Evolutionary conservation across 2,888 invertebrate genomes (phyloP), one percentile per base, ranked within the genome.

Genomic region (Selenia dentaria): DNA sequence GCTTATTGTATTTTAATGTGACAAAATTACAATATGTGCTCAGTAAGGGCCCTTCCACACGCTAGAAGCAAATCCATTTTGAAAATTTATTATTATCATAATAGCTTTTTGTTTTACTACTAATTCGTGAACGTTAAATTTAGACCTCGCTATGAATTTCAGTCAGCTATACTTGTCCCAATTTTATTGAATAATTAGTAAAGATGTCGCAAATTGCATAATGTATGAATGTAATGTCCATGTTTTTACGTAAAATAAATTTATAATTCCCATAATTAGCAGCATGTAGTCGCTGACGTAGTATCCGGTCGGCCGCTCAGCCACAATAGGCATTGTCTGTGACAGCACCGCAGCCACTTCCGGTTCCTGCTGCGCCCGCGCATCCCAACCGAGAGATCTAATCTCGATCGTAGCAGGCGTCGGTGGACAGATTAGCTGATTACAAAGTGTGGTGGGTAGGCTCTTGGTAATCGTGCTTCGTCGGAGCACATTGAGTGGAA

Each of bases 261-360:
- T n/a, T n/a, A n/a, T n/a, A n/a, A n/a, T n/a, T n/a, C n/a, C n/a
- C n/a, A n/a, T n/a, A n/a, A n/a, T n/a, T n/a, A n/a, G 35, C n/a
- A 16, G 8, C 10, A 25, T 25, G 0, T 1, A 10, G 1, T 3
- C 67, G 65, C 72, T 75, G 70, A 67, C 68, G 69, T 64, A 57
- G 70, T 59, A 61, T 73, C 75, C 74, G 70, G 79, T 64, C 57
- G 61, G 68, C 68, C 78, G 79, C 79, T 75, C 71, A 53, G 59
- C 71, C 74, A 87, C 87, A 89, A 88, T 87, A 71, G 83, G 76
- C 70, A 86, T 87, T 88, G 87, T 87, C 67, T 76, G 70, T 64
- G 71, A 73, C 74, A 71, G 60, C 54, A 41, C 34, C 33, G 65
- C 69, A 66, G 65, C 48, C 75, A 74, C 78, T 79, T 84, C 85